A percentile compares a stretch with the other conserved stretches of the same genome.
Conservation (phyloP, 2,888 invertebrate genomes). For the Noctua pronuba region DNA sequence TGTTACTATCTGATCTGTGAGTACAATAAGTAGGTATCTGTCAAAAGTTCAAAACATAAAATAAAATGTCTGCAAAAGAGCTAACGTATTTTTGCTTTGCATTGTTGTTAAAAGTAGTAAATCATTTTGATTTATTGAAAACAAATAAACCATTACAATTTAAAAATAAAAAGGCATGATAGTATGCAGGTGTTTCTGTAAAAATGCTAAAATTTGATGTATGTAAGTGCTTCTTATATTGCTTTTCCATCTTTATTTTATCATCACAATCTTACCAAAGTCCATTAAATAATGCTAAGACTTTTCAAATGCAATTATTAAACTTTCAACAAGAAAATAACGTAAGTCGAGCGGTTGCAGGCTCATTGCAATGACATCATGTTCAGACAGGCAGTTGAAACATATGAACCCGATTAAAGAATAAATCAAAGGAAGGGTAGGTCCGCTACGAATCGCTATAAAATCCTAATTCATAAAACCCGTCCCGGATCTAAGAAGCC, state of each 20-base stretch:
- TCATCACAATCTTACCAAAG: too few relatives aligned
- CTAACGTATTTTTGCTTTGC: not conserved
- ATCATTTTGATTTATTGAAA: not conserved
- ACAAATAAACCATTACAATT: not conserved
- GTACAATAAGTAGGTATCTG: too few relatives aligned
- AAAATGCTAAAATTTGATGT: too few relatives aligned
- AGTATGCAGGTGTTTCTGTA: not conserved
- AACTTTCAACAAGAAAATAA: too few relatives aligned
- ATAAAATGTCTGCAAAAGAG: not conserved
- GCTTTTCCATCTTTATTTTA: too few relatives aligned
- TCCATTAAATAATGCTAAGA: too few relatives aligned
- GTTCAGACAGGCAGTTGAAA: too few relatives aligned
- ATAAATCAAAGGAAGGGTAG: not conserved
- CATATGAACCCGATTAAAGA: too few relatives aligned
- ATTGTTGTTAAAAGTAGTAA: not conserved
- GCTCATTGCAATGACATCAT: not conserved
- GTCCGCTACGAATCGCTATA: not conserved
- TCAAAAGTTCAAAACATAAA: too few relatives aligned
- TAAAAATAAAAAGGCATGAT: not conserved
- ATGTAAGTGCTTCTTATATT: too few relatives aligned
- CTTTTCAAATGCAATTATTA: too few relatives aligned
- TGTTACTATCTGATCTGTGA: not conserved
- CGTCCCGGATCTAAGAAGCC: not conserved
- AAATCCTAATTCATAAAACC: not conserved
- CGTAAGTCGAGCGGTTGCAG: not conserved